A percentile compares a stretch with the other conserved stretches of the same genome.
phyloP scores from a whole-genome alignment of 2,113 vertebrate species.

The Oreochromis spilurus region DNA sequence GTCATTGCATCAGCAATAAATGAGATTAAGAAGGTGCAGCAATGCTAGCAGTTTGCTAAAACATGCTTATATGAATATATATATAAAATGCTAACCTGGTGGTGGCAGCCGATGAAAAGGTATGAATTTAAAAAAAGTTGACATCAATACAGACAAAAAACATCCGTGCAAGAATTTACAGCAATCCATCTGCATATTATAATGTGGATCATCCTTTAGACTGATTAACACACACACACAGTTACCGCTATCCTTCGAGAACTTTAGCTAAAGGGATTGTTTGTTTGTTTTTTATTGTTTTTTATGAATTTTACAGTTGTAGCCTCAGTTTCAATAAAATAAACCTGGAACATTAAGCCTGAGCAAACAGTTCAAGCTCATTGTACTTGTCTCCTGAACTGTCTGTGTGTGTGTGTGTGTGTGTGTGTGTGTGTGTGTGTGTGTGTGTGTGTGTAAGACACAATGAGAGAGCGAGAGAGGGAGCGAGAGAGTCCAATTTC shows the following conservation, averaged over 20 bases:
- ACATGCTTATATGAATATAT: not conserved
- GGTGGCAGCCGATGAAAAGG: not conserved
- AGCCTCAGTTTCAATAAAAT: not conserved
- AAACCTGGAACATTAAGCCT: not conserved
- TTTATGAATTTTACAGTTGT: not conserved
- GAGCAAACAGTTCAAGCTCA: not conserved
- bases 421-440: not conserved
- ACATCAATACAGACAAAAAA: not conserved
- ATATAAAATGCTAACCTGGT: not conserved
- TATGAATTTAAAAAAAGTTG: not conserved
- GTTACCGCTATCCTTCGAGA: not conserved
- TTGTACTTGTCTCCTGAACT: not conserved
- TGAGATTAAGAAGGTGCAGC: not conserved
- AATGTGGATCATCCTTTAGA: not conserved
- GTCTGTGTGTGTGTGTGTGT: not conserved
- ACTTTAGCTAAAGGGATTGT: not conserved
- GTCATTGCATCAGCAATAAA: not conserved
- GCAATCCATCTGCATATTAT: not conserved
- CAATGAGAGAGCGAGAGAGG: not conserved
- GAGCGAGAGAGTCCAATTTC: slow-evolving; percentile 59
- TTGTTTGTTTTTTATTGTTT: not conserved
- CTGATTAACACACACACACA: not conserved
- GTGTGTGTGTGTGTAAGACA: not conserved
- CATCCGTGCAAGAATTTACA: not conserved
- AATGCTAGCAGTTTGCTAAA: not conserved